Percentiles rank a stretch among this genome's conserved stretches.
Conservation (phyloP, 2,113 vertebrate species). For the Limanda limanda region DNA sequence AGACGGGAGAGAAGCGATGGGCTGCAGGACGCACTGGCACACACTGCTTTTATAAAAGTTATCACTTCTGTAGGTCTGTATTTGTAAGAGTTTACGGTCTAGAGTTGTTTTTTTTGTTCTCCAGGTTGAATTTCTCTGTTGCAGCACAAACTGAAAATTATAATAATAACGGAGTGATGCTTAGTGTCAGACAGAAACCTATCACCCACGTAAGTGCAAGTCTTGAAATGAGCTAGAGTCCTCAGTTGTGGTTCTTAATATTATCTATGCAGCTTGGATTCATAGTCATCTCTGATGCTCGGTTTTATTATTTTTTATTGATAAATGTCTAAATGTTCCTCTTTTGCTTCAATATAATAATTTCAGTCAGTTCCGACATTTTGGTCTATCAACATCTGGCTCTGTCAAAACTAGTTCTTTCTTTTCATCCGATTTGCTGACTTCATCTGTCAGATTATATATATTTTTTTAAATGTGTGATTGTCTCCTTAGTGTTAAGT, state of each 20-base stretch:
- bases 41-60: slow-evolving; percentile 58
- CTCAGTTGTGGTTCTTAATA: slow-evolving; percentile 64
- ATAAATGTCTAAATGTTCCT: background rate
- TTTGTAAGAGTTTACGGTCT: slow-evolving; percentile 15
- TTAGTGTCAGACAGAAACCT: slow-evolving; percentile 63
- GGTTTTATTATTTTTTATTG: too few relatives aligned
- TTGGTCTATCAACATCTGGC: background rate
- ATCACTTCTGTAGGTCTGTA: slow-evolving; percentile 67
- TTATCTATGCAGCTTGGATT: slow-evolving; percentile 32
- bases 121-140: background rate
- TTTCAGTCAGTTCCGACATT: background rate
- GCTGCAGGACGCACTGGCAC: slow-evolving; percentile 27
- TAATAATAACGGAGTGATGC: slow-evolving; percentile 7
- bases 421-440: slow-evolving; percentile 5
- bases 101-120: background rate
- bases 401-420: background rate
- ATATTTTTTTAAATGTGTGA: too few relatives aligned
- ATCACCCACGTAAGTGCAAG: slow-evolving; percentile 60
- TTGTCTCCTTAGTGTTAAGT: background rate
- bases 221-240: slow-evolving; percentile 62
- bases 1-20: slow-evolving; percentile 54
- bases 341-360: background rate
- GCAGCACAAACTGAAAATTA: background rate
- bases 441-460: background rate
- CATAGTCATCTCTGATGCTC: background rate